Evolutionary conservation across 1,140 invertebrate genomes (phyloP).

Genomic region (Pararge aegeria): DNA sequence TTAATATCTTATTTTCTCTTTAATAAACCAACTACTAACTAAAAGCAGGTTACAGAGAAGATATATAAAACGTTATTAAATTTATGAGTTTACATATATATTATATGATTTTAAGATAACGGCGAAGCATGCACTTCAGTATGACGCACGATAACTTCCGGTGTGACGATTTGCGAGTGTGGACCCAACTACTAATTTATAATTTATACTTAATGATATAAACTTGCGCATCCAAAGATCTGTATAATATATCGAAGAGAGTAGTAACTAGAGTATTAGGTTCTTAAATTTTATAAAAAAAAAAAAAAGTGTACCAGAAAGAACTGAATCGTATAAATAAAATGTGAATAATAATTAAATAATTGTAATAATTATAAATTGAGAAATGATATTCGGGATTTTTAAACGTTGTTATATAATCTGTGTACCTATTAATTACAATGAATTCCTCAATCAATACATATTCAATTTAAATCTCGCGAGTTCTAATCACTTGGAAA

Average conservation of each 20-base stretch:
- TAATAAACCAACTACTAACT: no score
- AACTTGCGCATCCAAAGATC: conserved; percentile 37
- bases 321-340: conserved; percentile 31
- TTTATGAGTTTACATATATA: no score
- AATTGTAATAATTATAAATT: conserved; percentile 10
- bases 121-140: no score
- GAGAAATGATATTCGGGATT: background rate
- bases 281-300: conserved; percentile 32
- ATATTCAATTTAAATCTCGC: background rate
- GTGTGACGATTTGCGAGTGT: no score
- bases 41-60: no score
- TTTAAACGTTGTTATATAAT: background rate
- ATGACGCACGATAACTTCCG: no score
- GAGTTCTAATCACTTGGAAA: no score
- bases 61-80: no score
- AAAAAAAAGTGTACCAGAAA: conserved; percentile 33
- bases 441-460: background rate
- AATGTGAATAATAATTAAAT: conserved; percentile 15
- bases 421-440: background rate
- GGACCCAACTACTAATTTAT: background rate
- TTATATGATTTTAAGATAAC: no score
- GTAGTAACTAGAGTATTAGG: conserved; percentile 30
- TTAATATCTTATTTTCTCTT: no score
- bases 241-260: conserved; percentile 26
- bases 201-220: background rate